These are phyloP conservation scores for Chelmon rostratus DNA, from an alignment of 2,797 vertebrate species.

Conservation along the genomic window DNA sequence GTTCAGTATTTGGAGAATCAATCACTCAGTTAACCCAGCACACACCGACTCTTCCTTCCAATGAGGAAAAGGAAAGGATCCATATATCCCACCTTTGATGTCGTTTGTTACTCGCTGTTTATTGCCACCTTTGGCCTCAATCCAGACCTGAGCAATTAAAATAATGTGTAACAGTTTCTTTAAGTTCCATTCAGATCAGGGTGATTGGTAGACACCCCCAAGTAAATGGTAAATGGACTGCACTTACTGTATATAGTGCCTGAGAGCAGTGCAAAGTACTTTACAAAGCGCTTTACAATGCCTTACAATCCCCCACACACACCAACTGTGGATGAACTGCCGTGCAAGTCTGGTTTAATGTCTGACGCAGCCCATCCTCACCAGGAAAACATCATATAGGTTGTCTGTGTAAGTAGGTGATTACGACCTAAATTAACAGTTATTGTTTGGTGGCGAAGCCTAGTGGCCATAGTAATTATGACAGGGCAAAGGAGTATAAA, in stretches of 20 bases:
- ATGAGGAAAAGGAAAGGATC: constrained; percentile 9
- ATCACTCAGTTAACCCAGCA: not conserved
- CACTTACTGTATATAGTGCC: constrained; percentile 46
- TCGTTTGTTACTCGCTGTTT: constrained; percentile 30
- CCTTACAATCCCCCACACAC: constrained; percentile 18
- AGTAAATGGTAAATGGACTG: constrained; percentile 53
- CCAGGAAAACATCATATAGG: no score
- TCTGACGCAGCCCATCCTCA: not conserved
- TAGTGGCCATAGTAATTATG: no score
- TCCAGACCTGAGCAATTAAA: constrained; percentile 32
- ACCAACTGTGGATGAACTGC: not conserved
- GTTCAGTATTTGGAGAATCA: constrained; percentile 27
- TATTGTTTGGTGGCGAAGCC: no score
- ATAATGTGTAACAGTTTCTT: constrained; percentile 41
- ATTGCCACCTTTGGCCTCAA: constrained; percentile 23
- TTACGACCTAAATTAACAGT: no score
- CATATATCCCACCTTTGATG: not conserved
- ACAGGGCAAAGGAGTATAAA: no score
- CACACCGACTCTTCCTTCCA: constrained; percentile 1
- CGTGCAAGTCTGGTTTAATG: constrained; percentile 5
- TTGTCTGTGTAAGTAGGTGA: no score
- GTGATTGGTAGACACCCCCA: constrained; percentile 46
- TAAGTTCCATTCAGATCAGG: constrained; percentile 29
- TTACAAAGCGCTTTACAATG: constrained; percentile 40
- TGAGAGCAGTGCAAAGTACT: constrained; percentile 50